A percentile compares a stretch with the other conserved stretches of the same genome.
phyloP scores from a whole-genome alignment of 1,140 invertebrate genomes.

The Dufourea novaeangliae region DNA sequence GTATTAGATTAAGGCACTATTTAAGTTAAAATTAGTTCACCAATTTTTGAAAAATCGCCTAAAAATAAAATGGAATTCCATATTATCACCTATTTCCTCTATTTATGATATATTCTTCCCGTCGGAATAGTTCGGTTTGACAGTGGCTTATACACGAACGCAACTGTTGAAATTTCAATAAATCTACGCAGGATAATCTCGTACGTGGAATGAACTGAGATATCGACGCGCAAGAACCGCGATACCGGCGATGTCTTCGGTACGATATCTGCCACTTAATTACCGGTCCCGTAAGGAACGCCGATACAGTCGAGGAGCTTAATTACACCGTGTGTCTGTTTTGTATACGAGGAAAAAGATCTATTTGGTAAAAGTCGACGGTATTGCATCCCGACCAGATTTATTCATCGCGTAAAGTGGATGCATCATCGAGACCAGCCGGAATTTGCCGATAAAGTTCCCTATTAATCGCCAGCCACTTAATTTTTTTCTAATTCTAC shows the following conservation, averaged over 20 bases:
- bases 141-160: background rate
- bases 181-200: background rate
- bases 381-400: background rate
- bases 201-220: background rate
- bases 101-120: no score
- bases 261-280: conserved; percentile 40
- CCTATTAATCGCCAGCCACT: background rate
- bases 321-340: conserved; percentile 10
- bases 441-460: conserved; percentile 17
- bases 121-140: no score
- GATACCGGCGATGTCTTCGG: conserved; percentile 22
- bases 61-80: no score
- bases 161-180: background rate
- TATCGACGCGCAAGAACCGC: background rate
- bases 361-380: background rate
- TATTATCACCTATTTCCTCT: no score
- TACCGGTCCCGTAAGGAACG: conserved; percentile 37
- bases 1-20: no score
- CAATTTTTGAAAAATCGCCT: no score
- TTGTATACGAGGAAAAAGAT: background rate
- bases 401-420: conserved; percentile 3
- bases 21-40: no score
- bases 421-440: conserved; percentile 1
- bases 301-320: conserved; percentile 5
- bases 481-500: background rate